Percentiles rank a stretch among this genome's conserved stretches.
Evolutionary conservation across 1,140 invertebrate species (phyloP).

Genomic region (Cotesia vestalis): DNA sequence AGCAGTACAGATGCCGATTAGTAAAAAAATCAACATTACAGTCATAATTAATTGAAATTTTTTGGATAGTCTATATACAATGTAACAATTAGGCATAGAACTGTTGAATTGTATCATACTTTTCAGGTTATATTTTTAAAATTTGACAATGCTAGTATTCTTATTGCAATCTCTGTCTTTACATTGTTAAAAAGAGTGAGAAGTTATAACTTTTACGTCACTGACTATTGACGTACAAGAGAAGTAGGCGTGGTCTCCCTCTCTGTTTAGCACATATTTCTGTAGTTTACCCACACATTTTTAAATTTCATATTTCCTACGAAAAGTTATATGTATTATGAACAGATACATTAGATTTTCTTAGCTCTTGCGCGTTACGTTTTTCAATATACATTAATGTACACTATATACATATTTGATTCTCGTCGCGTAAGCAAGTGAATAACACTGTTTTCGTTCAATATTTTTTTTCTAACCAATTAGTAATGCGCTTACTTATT

Average conservation of each 20-base stretch:
- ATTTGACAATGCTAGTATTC: not conserved
- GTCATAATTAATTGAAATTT: constrained; percentile 34
- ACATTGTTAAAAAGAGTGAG: not conserved
- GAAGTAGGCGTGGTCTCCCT: constrained; percentile 46
- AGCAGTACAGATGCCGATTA: constrained; percentile 41
- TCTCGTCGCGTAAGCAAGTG: not conserved
- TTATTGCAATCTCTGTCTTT: too few relatives aligned
- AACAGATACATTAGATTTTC: not conserved
- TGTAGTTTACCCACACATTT: constrained; percentile 5
- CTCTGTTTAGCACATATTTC: not conserved
- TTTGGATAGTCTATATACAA: not conserved
- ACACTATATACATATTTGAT: not conserved
- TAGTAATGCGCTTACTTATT: constrained; percentile 32
- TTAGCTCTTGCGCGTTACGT: not conserved
- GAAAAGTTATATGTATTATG: not conserved
- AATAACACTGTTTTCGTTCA: constrained; percentile 27
- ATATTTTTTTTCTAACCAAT: constrained; percentile 32
- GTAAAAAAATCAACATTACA: constrained; percentile 37
- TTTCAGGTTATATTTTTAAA: too few relatives aligned
- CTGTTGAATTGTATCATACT: not conserved
- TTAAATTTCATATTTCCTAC: not conserved
- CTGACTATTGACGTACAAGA: constrained; percentile 47
- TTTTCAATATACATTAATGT: too few relatives aligned
- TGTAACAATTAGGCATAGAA: not conserved
- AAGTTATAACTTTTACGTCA: constrained; percentile 37